Evolutionary conservation across 2,113 vertebrate species (phyloP), one percentile per base, ranked within the genome.

Genomic region (Eptesicus fuscus): DNA sequence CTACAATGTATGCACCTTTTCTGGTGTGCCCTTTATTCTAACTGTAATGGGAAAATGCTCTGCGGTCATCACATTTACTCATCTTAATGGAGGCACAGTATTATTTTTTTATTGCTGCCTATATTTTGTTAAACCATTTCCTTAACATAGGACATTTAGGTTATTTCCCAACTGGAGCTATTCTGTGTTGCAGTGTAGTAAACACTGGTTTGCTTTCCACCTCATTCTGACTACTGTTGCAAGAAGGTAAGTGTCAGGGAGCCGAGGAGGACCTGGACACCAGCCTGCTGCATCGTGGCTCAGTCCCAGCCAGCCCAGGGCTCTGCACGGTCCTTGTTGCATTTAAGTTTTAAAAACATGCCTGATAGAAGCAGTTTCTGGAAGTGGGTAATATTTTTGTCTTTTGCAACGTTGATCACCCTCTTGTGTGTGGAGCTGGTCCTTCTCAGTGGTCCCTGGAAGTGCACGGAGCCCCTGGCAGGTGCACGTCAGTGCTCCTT

Each of bases 51-150:
- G 67, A 77, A 37, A 25, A 6, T 28, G 20, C 63, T 83, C 67
- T 83, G 9, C 1, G 11, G 12, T 53, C 30, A 32, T 74, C 18
- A 85, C 30, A 28, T 17, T 67, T 65, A 59, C 9, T 87, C 65
- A 11, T 49, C 71, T 37, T 35, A 32, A 49, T 63, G 56, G 70
- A 79, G 95, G n/a, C 65, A 67, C 71, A 51, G n/a, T 71, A 30
- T 37, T 63, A 14, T 87, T 92, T 91, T 91, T 90, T 78, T 83
- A 49, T 88, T 94, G 71, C 23, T 44, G 7, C 84, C 59, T n/a
- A 12, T 76, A 47, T 77, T 79, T 93, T 91, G 71, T 83, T 83
- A 89, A 88, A 40, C 74, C 14, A 22, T 42, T 86, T 93, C 42
- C 40, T 87, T 74, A 63, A 51, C 63, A 53, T 59, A 87, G 91